These are phyloP conservation scores for Trichonephila inaurata DNA, from an alignment of 1,140 invertebrate species.

Conservation along the genomic window DNA sequence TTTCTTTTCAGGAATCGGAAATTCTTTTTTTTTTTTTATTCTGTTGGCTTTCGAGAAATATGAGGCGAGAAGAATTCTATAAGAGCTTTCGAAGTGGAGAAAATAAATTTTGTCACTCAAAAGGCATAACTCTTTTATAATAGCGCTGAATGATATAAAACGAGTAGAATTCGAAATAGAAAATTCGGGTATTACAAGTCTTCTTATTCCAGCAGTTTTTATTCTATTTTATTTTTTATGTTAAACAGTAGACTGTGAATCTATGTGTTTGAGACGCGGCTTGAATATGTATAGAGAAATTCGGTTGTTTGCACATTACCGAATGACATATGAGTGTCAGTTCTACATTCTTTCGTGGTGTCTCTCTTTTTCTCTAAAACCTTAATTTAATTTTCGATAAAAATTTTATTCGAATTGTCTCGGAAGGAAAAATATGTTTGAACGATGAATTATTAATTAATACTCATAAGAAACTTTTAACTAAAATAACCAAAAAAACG, in stretches of 20 bases:
- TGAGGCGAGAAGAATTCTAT: conserved; percentile 23
- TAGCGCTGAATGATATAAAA: conserved; percentile 41
- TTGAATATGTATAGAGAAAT: conserved; percentile 5
- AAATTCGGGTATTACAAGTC: not conserved
- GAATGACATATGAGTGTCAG: not conserved
- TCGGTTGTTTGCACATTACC: not conserved
- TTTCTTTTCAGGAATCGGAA: conserved; percentile 32
- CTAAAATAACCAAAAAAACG: too few relatives aligned
- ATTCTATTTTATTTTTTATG: not conserved
- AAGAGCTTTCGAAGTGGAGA: conserved; percentile 1
- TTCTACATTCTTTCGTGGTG: not conserved
- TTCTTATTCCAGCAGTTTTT: not conserved
- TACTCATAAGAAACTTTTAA: too few relatives aligned
- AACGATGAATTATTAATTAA: too few relatives aligned
- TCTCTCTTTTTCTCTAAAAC: not conserved
- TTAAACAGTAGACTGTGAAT: not conserved
- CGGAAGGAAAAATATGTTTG: too few relatives aligned
- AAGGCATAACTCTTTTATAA: conserved; percentile 39
- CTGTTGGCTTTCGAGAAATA: conserved; percentile 9
- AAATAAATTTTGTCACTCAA: conserved; percentile 60
- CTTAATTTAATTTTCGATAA: not conserved
- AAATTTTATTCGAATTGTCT: too few relatives aligned
- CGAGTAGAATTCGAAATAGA: conserved; percentile 9
- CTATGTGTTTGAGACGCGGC: not conserved
- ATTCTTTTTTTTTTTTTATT: not conserved